These are phyloP conservation scores for Toxostoma redivivum DNA, from an alignment of 2,113 vertebrate species.

Conservation along the genomic window DNA sequence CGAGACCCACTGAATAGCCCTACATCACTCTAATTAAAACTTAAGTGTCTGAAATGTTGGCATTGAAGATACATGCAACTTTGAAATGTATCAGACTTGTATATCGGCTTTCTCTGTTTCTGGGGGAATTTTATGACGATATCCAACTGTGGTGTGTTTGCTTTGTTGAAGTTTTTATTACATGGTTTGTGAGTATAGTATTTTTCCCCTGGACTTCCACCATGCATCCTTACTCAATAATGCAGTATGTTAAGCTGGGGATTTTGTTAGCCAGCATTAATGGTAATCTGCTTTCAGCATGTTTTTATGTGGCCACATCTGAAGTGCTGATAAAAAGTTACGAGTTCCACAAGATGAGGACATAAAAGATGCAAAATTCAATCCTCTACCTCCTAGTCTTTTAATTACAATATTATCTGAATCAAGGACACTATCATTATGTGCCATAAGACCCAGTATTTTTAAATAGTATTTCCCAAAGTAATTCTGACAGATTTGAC, in stretches of 20 bases:
- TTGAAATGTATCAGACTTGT: background rate
- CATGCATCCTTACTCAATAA: background rate
- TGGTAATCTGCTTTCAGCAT: background rate
- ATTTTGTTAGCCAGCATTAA: background rate
- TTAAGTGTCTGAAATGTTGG: background rate
- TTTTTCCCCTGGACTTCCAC: background rate
- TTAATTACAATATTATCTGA: slow-evolving; percentile 10
- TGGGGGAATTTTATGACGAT: background rate
- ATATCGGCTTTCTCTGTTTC: background rate
- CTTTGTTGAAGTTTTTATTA: background rate
- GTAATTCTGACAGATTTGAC: background rate
- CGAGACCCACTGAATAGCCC: background rate
- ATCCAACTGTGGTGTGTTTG: background rate
- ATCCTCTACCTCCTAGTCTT: background rate
- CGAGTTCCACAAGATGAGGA: background rate
- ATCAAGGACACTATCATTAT: background rate
- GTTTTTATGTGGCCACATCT: slow-evolving; percentile 26
- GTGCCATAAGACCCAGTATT: background rate
- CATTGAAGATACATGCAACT: background rate
- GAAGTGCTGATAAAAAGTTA: slow-evolving; percentile 34
- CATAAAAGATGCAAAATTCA: slow-evolving; percentile 41
- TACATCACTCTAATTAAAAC: background rate
- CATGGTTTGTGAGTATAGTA: background rate
- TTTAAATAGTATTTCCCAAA: background rate
- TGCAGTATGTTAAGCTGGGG: background rate